Evolutionary conservation across 92 coral and sea anemone species (phyloP), one percentile per base, ranked within the genome.

Genomic region (Porites cylindrica): DNA sequence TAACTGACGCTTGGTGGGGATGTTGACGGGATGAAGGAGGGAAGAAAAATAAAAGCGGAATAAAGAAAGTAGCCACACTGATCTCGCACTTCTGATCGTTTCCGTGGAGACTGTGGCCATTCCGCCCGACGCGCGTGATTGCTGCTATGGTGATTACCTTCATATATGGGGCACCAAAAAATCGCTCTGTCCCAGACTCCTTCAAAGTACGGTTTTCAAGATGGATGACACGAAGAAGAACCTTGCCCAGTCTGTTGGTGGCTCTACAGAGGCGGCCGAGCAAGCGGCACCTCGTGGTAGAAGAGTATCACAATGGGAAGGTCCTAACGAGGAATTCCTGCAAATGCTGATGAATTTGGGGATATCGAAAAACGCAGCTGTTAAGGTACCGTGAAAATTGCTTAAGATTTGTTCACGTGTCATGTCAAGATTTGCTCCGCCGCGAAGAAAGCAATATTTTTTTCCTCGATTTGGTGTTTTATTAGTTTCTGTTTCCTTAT

Each of bases 331-430:
- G 60, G 92, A 95, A 70, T 94, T 92, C 77, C 75, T 96, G 1
- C 60, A 81, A 66, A 70, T 82, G 74, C 59, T 96, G 78, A 17
- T 87, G 38, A 91, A 89, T 50, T 92, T 96, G 92, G 97, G 98
- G 8, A 85, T 96, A 52, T 94, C 98, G 1, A 75, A 75, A 70
- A 94, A 96, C 62, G 98, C 98, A 18, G 94, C 94, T 3, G 93
- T 87, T 32, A 96, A 94, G 94, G 98, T 96, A 72, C 18, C 1
- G 0, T 10, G 13, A 29, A 0, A 2, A 17, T 62, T 12, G 47
- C 0, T 32, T 17, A 9, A 8, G 59, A 32, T 4, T 7, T 69
- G 86, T 56, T 50, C 78, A 86, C 85, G 84, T 79, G 85, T 72
- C 85, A 72, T 8, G 63, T 26, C 21, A 7, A 9, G 13, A 8